Base-by-base conservation (phyloP, 2,113 vertebrate species). In the Forbesichthys agassizii region DNA sequence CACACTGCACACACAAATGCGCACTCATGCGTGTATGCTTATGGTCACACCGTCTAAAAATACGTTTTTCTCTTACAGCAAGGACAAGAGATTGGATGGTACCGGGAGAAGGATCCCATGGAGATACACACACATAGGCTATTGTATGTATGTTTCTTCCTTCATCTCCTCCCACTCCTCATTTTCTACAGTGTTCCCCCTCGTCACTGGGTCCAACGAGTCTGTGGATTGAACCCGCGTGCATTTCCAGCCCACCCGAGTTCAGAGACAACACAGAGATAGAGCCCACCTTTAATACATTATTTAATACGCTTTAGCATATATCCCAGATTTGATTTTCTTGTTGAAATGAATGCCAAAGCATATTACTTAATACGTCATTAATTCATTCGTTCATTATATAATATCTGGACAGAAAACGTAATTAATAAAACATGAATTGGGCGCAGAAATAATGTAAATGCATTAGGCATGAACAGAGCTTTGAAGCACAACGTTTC, bases 21-120 rank as follows among this genome's bases (percentile, higher is more conserved):
- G 48, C 64, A 18, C 64, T 48, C 51, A 67, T 66, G 60, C 57
- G 72, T 12, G 72, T 12, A 56, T 33, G 46, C 64, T 47, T 53
- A 53, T 55, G 48, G 46, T 48, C 66, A 68, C 54, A 64, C 64
- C 75, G 33, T 75, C 78, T 74, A 48, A 75, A 48, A 66, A 18
- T 55, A 56, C 54, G 8, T 54, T 27, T 13, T 11, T 9, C 9
- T 49, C 69, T 59, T 74, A 71, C 16, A 54, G 80, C 78, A 82
- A 86, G 78, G 83, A 88, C 78, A 83, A 85, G 85, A 89, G 88
- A 91, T 87, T 89, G 84, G 84, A 87, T 90, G 82, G 68, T 74
- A 82, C 89, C 88, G 88, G 83, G 86, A 88, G 85, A 82, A 88
- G 84, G 86, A 78, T 76, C 84, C 88, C 86, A 73, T 46, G 83